phyloP scores from a whole-genome alignment of 2,113 vertebrate species.

The Noturus placidus region DNA sequence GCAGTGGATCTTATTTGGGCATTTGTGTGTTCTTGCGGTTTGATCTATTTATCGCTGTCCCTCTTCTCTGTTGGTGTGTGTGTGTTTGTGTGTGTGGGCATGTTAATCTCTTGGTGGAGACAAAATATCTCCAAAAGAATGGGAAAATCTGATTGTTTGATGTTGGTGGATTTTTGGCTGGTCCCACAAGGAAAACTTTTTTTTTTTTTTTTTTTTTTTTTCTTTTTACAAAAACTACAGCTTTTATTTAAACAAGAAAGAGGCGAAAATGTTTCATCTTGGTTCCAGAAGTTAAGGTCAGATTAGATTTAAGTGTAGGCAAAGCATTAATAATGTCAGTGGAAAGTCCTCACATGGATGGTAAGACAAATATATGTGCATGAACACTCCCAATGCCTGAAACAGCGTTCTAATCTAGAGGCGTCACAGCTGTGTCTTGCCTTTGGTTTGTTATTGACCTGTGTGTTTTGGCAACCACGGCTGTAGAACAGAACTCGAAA shows the following conservation, averaged over 20 bases:
- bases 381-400: neutral
- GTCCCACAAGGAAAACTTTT: neutral
- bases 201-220: neutral
- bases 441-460: conserved; percentile 36
- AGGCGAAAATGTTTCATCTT: neutral
- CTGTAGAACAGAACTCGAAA: conserved; percentile 24
- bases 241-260: neutral
- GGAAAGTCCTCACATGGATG: neutral
- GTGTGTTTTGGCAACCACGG: conserved; percentile 15
- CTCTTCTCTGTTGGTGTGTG: neutral
- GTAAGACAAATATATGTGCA: conserved; percentile 10
- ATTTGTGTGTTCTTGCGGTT: conserved; percentile 33
- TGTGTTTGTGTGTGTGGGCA: neutral
- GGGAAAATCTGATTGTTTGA: neutral
- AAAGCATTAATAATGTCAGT: neutral
- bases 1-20: conserved; percentile 43
- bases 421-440: conserved; percentile 4
- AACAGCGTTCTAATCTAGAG: conserved; percentile 6
- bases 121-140: neutral
- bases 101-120: neutral
- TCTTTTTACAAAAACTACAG: neutral
- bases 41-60: conserved; percentile 41
- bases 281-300: neutral
- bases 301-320: neutral
- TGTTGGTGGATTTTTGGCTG: neutral